Base-by-base conservation (phyloP, 1,140 invertebrate species). In the Drosophila orena region DNA sequence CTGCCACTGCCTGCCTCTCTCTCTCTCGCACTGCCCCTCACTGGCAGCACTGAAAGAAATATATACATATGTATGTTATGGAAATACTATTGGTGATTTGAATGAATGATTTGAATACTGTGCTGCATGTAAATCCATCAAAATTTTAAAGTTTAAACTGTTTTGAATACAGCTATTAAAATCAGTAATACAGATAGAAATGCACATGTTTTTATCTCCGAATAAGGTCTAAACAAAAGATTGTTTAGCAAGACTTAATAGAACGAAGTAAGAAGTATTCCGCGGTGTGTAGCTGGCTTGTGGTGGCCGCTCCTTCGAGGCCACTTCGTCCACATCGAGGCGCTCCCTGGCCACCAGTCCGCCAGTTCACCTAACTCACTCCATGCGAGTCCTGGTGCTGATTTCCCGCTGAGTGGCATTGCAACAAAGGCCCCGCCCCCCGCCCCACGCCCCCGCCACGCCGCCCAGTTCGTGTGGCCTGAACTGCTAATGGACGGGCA, bases 401-500 rank as follows among this genome's bases (percentile, higher is more conserved):
- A 84, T 84, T 84, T 84, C 81, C 54, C 46, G 60, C 77, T 72
- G 77, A 83, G 80, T 83, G 77, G 75, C 83, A 56, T 68, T 86
- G 79, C 83, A 86, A 86, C 83, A 86, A 86, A 88, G 79, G 8
- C 68, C 27, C 49, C 57, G 20, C 47, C 20, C 46, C 27, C 22
- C 44, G 15, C 47, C 20, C 46, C 27, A 14, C 44, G 15, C 20
- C 46, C 27, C 22, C 44, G 15, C 44, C 10, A 2, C 38, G 14
- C 27, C 27, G 27, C 27, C 34, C 37, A 30, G 14, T 42, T 40
- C 38, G 15, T 49, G 55, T 49, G 69, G 44, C 49, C 56, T 86
- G 61, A 66, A 84, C 64, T 86, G 79, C 83, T 86, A 86, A 88
- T 86, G 83, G 83, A 86, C 83, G 83, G 71, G 79, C 79, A 77